Base-by-base conservation (phyloP, 2,113 vertebrate genomes). In the Chamaea fasciata region DNA sequence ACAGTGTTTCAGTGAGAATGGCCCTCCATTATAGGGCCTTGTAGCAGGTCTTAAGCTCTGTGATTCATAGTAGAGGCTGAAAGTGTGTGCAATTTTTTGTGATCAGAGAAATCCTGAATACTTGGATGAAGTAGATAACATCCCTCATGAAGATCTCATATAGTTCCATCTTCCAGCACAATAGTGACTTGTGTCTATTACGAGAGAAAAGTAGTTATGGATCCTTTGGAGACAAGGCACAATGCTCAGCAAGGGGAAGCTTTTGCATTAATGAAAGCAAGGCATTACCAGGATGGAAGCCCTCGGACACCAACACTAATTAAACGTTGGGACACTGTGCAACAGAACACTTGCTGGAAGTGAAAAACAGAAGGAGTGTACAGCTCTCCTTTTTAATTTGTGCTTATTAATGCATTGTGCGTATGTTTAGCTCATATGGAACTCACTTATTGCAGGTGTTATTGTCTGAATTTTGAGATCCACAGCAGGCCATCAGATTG, bases 271-370 rank as follows among this genome's bases (percentile, higher is more conserved):
- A 11, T 69, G 30, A 26, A 69, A 23, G 22, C 2, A 4, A 35
- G n/a, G 42, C 10, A 14, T 68, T 64, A 31, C n/a, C 6, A 23
- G 1, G 3, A 23, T 28, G 28, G 42, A 53, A 41, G 28, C 11
- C 8, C 9, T 10, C 3, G 22, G 19, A 41, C 22, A 11, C 65
- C 23, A 41, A 1, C 0, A 1, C 17, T 75, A 9, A 27, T 59
- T 14, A 39, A 42, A 39, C 53, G 7, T 39, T 23, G 26, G 26
- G 56, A 75, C 23, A 37, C 31, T 27, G 3, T 1, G 2, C 31
- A 44, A 5, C 4, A 10, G 50, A 88, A 24, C 2, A 0, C 20
- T 70, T n/a, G 15, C 31, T 1, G 10, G 50, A 60, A 65, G 15
- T 55, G 35, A 65, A 71, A 50, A 59, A 23, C 23, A 63, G 23